Conservation (phyloP, 2,888 invertebrate species). For the Eupeodes latifasciatus region DNA sequence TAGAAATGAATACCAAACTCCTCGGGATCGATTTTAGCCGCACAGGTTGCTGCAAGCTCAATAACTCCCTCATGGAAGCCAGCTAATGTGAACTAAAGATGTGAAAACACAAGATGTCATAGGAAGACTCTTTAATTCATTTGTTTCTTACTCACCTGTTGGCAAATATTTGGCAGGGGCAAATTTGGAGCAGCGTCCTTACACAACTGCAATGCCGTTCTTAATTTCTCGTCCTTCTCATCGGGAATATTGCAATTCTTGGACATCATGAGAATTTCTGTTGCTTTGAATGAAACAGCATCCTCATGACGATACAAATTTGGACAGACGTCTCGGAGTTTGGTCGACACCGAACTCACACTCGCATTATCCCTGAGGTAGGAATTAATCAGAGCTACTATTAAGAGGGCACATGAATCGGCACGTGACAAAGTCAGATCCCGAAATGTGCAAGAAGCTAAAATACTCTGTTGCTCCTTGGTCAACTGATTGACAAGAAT, state of each 20-base stretch:
- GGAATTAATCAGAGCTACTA: slow-evolving; percentile 93
- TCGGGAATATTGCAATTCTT: slow-evolving; percentile 89
- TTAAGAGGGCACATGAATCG: slow-evolving; percentile 89
- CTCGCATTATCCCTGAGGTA: slow-evolving; percentile 98
- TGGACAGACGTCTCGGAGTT: slow-evolving; percentile 95
- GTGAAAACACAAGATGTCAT: background rate
- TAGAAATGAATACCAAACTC: slow-evolving; percentile 95
- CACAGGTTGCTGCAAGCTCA: slow-evolving; percentile 93
- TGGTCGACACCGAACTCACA: slow-evolving; percentile 94
- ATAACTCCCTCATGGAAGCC: slow-evolving; percentile 95
- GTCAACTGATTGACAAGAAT: slow-evolving; percentile 89
- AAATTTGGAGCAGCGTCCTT: slow-evolving; percentile 95
- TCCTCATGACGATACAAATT: slow-evolving; percentile 97
- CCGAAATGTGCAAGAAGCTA: slow-evolving; percentile 87
- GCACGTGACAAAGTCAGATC: slow-evolving; percentile 85
- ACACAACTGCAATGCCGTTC: slow-evolving; percentile 92
- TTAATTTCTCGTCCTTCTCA: slow-evolving; percentile 91
- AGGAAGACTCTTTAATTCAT: background rate
- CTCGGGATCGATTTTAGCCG: slow-evolving; percentile 94
- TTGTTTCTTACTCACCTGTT: slow-evolving; percentile 84
- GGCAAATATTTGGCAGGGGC: slow-evolving; percentile 93
- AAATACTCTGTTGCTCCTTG: slow-evolving; percentile 87
- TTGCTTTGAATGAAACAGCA: slow-evolving; percentile 97
- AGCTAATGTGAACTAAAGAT: slow-evolving; percentile 87
- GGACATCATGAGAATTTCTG: slow-evolving; percentile 93